Evolutionary conservation across 2,888 invertebrate species (phyloP).

Genomic region (Mechanitis mazaeus): DNA sequence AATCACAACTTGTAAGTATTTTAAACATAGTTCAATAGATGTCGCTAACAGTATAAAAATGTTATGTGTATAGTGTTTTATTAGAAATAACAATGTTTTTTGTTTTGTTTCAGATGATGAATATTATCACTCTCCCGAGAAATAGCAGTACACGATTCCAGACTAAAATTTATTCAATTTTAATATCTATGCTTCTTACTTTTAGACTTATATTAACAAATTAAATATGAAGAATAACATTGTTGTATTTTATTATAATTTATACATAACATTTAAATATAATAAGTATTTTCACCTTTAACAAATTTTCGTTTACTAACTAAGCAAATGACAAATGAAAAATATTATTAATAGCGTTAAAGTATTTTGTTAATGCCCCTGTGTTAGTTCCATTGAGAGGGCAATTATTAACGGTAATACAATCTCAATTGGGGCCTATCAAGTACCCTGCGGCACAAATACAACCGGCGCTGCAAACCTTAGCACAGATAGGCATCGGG

Average conservation of each 20-base stretch:
- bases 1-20: not conserved
- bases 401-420: slow-evolving; percentile 58
- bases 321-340: slow-evolving; percentile 42
- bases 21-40: slow-evolving; percentile 1
- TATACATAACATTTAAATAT: not conserved
- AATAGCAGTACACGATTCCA: slow-evolving; percentile 16
- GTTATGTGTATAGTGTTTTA: too few species aligned
- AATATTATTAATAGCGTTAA: slow-evolving; percentile 56
- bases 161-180: slow-evolving; percentile 9
- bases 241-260: not conserved
- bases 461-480: slow-evolving; percentile 56
- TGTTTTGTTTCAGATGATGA: slow-evolving; percentile 51
- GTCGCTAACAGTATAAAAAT: slow-evolving; percentile 2
- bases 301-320: too few species aligned
- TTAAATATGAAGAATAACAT: not conserved
- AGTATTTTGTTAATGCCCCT: slow-evolving; percentile 46
- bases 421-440: slow-evolving; percentile 47
- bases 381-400: slow-evolving; percentile 46
- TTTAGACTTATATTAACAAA: not conserved
- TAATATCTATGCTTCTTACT: not conserved
- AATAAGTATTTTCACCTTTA: too few species aligned
- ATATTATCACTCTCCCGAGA: slow-evolving; percentile 51
- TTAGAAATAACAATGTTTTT: too few species aligned
- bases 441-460: slow-evolving; percentile 56
- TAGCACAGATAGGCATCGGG: slow-evolving; percentile 60